Evolutionary conservation across 2,888 invertebrate species (phyloP).

Genomic region (Volucella inanis): DNA sequence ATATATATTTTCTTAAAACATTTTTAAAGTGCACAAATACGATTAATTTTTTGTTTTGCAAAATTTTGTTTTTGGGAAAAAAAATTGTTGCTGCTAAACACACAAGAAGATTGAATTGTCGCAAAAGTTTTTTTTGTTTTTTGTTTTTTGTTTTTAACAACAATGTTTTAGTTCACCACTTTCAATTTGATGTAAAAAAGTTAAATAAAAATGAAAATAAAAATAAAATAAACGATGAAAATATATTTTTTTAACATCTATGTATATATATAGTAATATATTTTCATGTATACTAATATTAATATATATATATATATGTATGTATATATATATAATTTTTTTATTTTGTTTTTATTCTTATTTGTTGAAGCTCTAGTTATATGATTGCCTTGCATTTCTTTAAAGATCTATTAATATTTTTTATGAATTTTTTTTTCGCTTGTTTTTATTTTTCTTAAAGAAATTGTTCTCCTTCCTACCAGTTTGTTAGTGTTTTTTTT

Average conservation of each 20-base stretch:
- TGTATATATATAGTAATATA: conserved; percentile 72
- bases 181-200: conserved; percentile 48
- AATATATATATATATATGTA: conserved; percentile 83
- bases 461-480: conserved; percentile 79
- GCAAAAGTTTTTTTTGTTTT: conserved; percentile 43
- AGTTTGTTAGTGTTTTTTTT: conserved; percentile 79
- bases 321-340: conserved; percentile 78
- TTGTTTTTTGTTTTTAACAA: conserved; percentile 21
- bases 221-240: conserved; percentile 65
- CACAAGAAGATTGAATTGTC: conserved; percentile 69
- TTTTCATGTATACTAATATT: conserved; percentile 83
- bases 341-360: conserved; percentile 76
- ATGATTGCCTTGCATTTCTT: conserved; percentile 83
- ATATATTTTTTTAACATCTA: conserved; percentile 76
- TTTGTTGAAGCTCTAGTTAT: conserved; percentile 82
- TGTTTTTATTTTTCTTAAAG: conserved; percentile 65
- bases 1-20: conserved; percentile 24
- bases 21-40: conserved; percentile 56
- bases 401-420: conserved; percentile 77
- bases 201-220: conserved; percentile 52
- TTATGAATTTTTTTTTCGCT: conserved; percentile 70
- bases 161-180: conserved; percentile 1
- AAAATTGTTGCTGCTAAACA: conserved; percentile 55
- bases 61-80: conserved; percentile 9
- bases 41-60: conserved; percentile 7